These are phyloP conservation scores for Tenthredo livida DNA, from an alignment of 2,888 invertebrate species.

Conservation along the genomic window DNA sequence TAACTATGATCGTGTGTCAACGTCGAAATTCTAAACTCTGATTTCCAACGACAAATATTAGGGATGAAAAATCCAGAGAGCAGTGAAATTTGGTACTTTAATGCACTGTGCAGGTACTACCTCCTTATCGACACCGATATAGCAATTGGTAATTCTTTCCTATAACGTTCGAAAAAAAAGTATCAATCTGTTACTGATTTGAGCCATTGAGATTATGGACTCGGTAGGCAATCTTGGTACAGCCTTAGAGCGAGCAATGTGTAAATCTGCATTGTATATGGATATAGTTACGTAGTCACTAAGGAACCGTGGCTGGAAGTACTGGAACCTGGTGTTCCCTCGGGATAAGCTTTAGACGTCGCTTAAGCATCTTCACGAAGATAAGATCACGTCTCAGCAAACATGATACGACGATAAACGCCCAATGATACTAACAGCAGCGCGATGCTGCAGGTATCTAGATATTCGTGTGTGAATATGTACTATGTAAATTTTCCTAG, in stretches of 20 bases:
- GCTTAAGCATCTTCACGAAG: conserved; percentile 25
- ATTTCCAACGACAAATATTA: neutral
- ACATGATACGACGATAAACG: conserved; percentile 30
- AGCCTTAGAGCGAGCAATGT: conserved; percentile 16
- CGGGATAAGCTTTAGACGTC: conserved; percentile 29
- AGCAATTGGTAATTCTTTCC: neutral
- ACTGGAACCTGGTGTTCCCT: conserved; percentile 27
- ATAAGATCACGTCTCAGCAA: conserved; percentile 47
- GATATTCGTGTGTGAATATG: neutral
- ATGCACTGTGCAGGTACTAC: neutral
- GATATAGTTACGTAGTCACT: conserved; percentile 10
- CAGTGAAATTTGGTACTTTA: neutral
- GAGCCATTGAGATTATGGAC: neutral
- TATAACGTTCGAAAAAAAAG: neutral
- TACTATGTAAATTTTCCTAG: conserved; percentile 5
- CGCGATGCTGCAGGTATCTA: neutral
- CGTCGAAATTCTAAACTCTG: neutral
- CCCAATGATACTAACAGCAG: conserved; percentile 16
- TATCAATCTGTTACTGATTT: conserved; percentile 11
- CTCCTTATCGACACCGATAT: neutral
- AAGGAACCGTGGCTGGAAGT: conserved; percentile 20
- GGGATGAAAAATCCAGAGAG: neutral
- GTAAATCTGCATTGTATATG: conserved; percentile 1
- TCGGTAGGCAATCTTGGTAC: neutral
- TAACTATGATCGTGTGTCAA: neutral